Evolutionary conservation across 2,797 vertebrate species (phyloP).

Genomic region (Heteromormyrus szaboi): DNA sequence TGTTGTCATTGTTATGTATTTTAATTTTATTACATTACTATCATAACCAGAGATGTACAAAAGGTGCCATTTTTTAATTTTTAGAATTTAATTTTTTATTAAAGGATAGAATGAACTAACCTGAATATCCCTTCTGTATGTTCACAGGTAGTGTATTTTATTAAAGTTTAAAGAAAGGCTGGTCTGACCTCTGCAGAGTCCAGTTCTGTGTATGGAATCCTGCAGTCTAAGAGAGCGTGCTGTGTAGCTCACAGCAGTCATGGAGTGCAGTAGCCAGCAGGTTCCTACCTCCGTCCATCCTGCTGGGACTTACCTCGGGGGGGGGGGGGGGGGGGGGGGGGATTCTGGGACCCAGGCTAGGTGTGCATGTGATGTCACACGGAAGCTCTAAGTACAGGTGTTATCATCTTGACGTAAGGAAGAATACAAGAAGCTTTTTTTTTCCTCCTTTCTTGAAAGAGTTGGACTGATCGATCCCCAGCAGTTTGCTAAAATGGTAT

Average conservation of each 20-base stretch:
- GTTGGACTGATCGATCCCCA: neutral
- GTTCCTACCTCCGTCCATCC: neutral
- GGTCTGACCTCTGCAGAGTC: constrained; percentile 7
- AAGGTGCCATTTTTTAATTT: constrained; percentile 28
- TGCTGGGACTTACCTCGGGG: neutral
- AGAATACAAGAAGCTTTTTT: neutral
- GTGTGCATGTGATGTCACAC: neutral
- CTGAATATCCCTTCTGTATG: constrained; percentile 31
- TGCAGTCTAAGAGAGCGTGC: neutral
- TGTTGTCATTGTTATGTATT: constrained; percentile 10
- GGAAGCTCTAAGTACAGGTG: neutral
- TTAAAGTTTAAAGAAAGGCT: constrained; percentile 26
- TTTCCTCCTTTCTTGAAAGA: neutral
- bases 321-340: neutral
- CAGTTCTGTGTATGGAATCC: neutral
- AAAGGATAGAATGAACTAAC: constrained; percentile 31
- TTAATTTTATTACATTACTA: constrained; percentile 31
- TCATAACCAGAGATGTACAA: constrained; percentile 31
- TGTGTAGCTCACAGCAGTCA: neutral
- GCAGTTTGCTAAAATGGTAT: neutral
- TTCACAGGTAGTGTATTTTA: constrained; percentile 32
- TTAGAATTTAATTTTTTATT: constrained; percentile 26
- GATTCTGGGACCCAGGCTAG: neutral
- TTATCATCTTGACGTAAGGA: neutral
- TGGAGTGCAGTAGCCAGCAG: neutral